phyloP scores from a whole-genome alignment of 2,113 vertebrate genomes.

The Catharus minimus region DNA sequence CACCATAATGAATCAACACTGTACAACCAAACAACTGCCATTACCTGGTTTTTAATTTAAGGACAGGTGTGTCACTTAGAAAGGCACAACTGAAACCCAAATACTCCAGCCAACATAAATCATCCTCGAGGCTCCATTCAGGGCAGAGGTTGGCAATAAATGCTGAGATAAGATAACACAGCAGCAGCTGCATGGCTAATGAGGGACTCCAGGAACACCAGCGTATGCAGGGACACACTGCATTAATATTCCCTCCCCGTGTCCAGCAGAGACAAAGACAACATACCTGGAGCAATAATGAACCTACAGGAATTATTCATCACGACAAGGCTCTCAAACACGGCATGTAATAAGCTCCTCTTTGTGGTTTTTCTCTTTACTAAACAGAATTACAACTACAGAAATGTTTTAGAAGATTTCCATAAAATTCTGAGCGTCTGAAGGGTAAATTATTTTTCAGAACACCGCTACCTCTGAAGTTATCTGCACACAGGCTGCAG shows the following conservation, averaged over 20 bases:
- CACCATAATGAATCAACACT: background rate
- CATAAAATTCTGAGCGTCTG: background rate
- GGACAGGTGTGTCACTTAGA: background rate
- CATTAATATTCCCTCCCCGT: background rate
- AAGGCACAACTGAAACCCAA: background rate
- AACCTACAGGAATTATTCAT: background rate
- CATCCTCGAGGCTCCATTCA: fast-evolving
- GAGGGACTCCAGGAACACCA: background rate
- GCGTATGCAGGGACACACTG: background rate
- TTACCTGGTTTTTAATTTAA: background rate
- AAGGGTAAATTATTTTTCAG: background rate
- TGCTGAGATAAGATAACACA: background rate
- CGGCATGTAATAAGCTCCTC: background rate
- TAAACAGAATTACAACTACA: background rate
- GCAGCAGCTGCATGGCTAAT: background rate
- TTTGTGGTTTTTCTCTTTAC: background rate
- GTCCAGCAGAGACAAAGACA: background rate
- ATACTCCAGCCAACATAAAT: background rate
- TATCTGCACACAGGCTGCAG: background rate
- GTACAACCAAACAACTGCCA: fast-evolving
- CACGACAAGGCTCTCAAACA: background rate
- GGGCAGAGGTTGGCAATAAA: background rate
- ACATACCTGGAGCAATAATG: conserved; percentile 6
- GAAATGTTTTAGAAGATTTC: background rate
- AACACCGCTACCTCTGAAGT: background rate